Percentiles rank a stretch among this genome's conserved stretches.
These are phyloP conservation scores for Corvus moneduloides DNA, from an alignment of 2,113 vertebrate genomes.

Conservation along the genomic window DNA sequence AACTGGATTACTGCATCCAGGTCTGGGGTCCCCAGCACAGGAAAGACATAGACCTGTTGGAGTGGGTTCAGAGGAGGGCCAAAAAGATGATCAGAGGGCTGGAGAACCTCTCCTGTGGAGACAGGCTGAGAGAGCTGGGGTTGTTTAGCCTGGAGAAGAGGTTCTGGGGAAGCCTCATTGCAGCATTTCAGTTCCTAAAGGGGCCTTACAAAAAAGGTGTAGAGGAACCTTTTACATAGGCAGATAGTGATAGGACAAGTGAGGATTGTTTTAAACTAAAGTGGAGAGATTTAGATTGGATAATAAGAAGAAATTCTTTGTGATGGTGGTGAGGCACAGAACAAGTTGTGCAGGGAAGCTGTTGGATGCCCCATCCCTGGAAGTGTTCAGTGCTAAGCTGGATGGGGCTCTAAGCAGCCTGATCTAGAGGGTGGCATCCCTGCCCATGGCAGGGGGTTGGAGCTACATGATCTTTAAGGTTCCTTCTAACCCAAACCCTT, in stretches of 20 bases:
- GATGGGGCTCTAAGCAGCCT: neutral
- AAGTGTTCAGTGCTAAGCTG: neutral
- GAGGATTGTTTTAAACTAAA: neutral
- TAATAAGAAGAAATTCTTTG: neutral
- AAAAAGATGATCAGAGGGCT: neutral
- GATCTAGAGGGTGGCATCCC: too few species aligned
- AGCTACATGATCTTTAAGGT: neutral
- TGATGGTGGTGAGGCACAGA: neutral
- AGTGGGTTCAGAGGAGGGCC: neutral
- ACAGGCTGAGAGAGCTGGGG: neutral
- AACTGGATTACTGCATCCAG: neutral
- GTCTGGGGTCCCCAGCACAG: neutral
- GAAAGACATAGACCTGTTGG: neutral
- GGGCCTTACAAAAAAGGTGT: neutral
- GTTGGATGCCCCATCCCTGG: neutral
- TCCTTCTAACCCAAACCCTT: neutral
- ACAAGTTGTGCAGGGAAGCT: neutral
- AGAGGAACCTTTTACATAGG: neutral
- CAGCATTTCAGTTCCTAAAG: neutral
- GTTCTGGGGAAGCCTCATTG: neutral
- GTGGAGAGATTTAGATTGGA: neutral
- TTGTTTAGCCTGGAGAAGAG: neutral
- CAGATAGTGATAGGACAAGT: neutral
- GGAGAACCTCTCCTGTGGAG: neutral
- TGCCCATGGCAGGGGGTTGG: neutral